Conservation (phyloP, 2,888 invertebrate genomes). For the Synergus itoensis region DNA sequence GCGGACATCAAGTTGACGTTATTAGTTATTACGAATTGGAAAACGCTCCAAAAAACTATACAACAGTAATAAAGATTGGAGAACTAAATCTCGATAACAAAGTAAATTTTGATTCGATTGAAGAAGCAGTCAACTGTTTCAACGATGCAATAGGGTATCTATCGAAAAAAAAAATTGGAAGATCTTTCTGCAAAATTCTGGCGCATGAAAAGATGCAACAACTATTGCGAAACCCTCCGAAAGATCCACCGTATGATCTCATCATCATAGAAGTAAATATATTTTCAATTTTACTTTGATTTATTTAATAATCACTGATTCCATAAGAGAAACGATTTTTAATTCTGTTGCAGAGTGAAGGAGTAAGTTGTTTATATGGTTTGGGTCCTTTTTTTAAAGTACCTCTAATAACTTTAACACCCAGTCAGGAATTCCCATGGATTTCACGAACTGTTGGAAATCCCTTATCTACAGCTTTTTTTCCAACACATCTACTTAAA, state of each 20-base stretch:
- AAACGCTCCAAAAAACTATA: slow-evolving; percentile 72
- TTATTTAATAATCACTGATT: not conserved
- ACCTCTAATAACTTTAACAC: slow-evolving; percentile 47
- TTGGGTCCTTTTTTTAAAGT: slow-evolving; percentile 58
- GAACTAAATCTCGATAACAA: slow-evolving; percentile 58
- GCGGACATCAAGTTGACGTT: slow-evolving; percentile 78
- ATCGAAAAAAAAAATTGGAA: slow-evolving; percentile 43
- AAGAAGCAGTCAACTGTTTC: slow-evolving; percentile 34
- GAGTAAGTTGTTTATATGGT: slow-evolving; percentile 58
- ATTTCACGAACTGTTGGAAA: slow-evolving; percentile 61
- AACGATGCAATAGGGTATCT: not conserved
- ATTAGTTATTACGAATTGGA: slow-evolving; percentile 73
- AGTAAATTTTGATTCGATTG: slow-evolving; percentile 66
- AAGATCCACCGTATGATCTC: slow-evolving; percentile 67
- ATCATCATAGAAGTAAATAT: slow-evolving; percentile 64
- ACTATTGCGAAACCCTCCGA: slow-evolving; percentile 62
- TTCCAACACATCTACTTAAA: not conserved
- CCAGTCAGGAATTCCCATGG: slow-evolving; percentile 60
- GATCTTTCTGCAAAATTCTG: slow-evolving; percentile 58
- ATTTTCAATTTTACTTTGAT: not conserved
- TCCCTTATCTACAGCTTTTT: slow-evolving; percentile 52
- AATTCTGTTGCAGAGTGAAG: slow-evolving; percentile 60
- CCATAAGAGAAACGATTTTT: slow-evolving; percentile 16
- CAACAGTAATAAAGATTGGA: slow-evolving; percentile 69
- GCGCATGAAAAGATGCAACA: slow-evolving; percentile 58